Evolutionary conservation across 64 coral and sea anemone genomes (phyloP).

Genomic region (Montipora foliosa): DNA sequence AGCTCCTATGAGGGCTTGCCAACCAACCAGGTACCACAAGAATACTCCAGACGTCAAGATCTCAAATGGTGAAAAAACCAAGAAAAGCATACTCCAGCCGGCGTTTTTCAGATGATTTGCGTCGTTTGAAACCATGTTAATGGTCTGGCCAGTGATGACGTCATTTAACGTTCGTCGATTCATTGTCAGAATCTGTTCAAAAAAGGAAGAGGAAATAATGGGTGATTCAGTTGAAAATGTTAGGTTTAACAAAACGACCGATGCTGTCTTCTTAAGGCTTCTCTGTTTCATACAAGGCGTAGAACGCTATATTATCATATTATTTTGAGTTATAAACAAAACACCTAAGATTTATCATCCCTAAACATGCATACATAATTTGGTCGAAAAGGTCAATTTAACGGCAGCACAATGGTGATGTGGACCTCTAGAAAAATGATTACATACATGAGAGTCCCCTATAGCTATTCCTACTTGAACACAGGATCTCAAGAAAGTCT

Average conservation of each 20-base stretch:
- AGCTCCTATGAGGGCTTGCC: conserved; percentile 57
- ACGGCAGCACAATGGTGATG: no score
- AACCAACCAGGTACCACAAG: conserved; percentile 59
- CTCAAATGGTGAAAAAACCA: conserved; percentile 40
- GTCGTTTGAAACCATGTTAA: conserved; percentile 65
- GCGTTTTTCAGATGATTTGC: conserved; percentile 4
- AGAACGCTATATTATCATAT: no score
- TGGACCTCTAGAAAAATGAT: no score
- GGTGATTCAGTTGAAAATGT: background rate
- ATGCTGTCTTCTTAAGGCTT: no score
- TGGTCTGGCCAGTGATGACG: conserved; percentile 35
- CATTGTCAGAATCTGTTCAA: conserved; percentile 18
- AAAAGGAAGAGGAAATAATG: background rate
- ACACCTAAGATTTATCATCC: no score
- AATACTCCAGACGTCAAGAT: conserved; percentile 21
- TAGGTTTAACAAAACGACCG: background rate
- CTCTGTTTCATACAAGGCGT: no score
- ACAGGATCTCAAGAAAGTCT: no score
- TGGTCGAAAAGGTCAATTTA: no score
- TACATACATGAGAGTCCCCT: no score
- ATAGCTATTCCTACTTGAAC: no score
- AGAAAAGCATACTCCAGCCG: conserved; percentile 13
- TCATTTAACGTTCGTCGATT: conserved; percentile 24
- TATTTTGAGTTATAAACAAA: no score
- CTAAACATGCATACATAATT: no score